These are phyloP conservation scores for Luehdorfia chinensis DNA, from an alignment of 1,140 invertebrate species.

Conservation along the genomic window DNA sequence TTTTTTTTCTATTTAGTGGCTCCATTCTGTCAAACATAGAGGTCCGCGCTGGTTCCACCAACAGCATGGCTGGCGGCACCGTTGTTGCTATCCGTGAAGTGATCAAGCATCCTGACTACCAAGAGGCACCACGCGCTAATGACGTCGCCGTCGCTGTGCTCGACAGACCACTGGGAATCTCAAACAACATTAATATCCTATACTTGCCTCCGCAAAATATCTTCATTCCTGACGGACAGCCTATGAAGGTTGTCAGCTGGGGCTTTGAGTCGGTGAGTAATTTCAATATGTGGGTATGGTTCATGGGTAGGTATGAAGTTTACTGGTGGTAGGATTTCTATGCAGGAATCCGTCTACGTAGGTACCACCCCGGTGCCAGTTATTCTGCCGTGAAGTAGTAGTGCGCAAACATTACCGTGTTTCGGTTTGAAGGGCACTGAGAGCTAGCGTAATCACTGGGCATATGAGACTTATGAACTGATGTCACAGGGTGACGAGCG, in stretches of 20 bases:
- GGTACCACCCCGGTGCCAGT: no score
- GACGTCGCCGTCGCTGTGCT: conserved; percentile 42
- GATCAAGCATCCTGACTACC: conserved; percentile 39
- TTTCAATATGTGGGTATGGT: no score
- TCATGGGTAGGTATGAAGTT: no score
- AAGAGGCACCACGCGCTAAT: conserved; percentile 22
- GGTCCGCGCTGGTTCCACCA: conserved; percentile 47
- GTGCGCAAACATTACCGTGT: no score
- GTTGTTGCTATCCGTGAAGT: conserved; percentile 18
- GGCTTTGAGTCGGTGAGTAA: conserved; percentile 53
- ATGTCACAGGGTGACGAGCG: no score
- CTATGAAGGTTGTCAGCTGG: conserved; percentile 43
- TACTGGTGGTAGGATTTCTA: no score
- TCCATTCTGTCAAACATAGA: conserved; percentile 32
- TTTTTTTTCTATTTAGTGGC: no score
- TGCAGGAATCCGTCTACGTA: no score
- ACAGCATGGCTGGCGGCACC: conserved; percentile 36
- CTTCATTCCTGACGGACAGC: conserved; percentile 32
- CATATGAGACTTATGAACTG: no score
- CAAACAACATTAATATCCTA: conserved; percentile 28
- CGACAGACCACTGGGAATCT: conserved; percentile 27
- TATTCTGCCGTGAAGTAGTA: no score
- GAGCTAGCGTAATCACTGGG: no score
- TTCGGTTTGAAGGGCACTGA: no score
- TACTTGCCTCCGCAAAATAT: conserved; percentile 35